phyloP scores from a whole-genome alignment of 1,140 invertebrate genomes.

The Ips typographus region DNA sequence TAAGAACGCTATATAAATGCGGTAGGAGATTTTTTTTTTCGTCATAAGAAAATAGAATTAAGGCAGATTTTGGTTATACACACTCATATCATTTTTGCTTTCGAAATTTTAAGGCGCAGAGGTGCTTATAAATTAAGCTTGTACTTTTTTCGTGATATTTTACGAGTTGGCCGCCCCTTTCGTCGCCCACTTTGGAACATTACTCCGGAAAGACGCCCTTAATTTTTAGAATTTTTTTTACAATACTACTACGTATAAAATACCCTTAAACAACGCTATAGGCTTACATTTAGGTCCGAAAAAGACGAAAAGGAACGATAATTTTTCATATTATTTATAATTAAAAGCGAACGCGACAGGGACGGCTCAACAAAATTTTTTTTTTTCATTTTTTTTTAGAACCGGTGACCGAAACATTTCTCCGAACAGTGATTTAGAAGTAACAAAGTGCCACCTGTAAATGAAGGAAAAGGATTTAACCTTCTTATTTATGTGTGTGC shows the following conservation, averaged over 20 bases:
- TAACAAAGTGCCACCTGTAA: constrained; percentile 36
- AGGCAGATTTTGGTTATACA: constrained; percentile 69
- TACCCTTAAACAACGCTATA: constrained; percentile 26
- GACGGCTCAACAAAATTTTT: neutral
- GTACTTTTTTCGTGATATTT: constrained; percentile 68
- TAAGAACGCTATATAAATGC: constrained; percentile 50
- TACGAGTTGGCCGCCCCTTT: constrained; percentile 32
- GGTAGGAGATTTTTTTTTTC: constrained; percentile 53
- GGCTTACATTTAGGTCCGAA: constrained; percentile 29
- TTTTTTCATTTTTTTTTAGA: constrained; percentile 52
- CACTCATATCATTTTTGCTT: constrained; percentile 57
- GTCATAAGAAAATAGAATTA: constrained; percentile 65
- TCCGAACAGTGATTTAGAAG: constrained; percentile 49
- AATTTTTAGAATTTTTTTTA: constrained; percentile 26
- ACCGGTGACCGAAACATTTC: constrained; percentile 54
- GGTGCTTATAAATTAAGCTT: constrained; percentile 70
- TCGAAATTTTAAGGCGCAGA: constrained; percentile 67
- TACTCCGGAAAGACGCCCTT: constrained; percentile 8
- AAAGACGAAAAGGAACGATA: constrained; percentile 23
- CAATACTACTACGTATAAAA: constrained; percentile 22
- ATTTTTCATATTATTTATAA: constrained; percentile 7
- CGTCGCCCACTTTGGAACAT: constrained; percentile 25
- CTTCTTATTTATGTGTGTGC: constrained; percentile 52
- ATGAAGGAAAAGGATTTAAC: constrained; percentile 39
- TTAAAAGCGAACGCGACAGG: constrained; percentile 7